A percentile compares a stretch with the other conserved stretches of the same genome.
phyloP scores from a whole-genome alignment of 2,797 vertebrate genomes.

The Chrysocyon brachyurus region DNA sequence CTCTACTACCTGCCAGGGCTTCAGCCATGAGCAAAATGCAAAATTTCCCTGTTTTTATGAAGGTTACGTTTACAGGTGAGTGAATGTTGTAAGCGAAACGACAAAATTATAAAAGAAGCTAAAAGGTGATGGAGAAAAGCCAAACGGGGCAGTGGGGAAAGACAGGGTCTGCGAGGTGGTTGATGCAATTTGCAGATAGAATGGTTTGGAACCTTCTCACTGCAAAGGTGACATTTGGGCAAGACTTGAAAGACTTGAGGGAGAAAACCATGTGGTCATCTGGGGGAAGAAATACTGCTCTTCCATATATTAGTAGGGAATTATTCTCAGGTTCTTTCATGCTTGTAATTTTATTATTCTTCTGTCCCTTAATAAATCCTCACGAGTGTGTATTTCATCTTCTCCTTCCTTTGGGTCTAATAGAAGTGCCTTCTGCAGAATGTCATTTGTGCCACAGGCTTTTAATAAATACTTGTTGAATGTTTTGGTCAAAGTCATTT shows the following conservation, averaged over 20 bases:
- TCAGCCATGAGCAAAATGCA: neutral
- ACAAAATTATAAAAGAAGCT: neutral
- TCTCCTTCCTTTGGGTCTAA: constrained; percentile 69
- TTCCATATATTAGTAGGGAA: neutral
- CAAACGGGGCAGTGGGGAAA: neutral
- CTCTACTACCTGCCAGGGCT: neutral
- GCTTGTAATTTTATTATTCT: constrained; percentile 12
- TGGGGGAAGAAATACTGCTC: neutral
- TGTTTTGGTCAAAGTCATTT: constrained; percentile 77
- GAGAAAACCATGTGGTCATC: neutral
- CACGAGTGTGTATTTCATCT: constrained; percentile 31
- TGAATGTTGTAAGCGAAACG: neutral
- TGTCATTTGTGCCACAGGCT: constrained; percentile 70
- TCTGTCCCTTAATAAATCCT: constrained; percentile 17
- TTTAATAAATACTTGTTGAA: constrained; percentile 79
- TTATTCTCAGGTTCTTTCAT: neutral
- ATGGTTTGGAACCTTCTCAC: neutral
- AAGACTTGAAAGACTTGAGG: neutral
- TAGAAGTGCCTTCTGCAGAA: constrained; percentile 61
- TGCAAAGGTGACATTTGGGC: neutral
- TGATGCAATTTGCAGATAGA: neutral
- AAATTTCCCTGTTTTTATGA: neutral
- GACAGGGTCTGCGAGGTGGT: neutral
- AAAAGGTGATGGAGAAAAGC: neutral
- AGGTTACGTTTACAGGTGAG: neutral